Conservation (phyloP, 2,888 invertebrate genomes). For the Agonopterix alstromeriana region DNA sequence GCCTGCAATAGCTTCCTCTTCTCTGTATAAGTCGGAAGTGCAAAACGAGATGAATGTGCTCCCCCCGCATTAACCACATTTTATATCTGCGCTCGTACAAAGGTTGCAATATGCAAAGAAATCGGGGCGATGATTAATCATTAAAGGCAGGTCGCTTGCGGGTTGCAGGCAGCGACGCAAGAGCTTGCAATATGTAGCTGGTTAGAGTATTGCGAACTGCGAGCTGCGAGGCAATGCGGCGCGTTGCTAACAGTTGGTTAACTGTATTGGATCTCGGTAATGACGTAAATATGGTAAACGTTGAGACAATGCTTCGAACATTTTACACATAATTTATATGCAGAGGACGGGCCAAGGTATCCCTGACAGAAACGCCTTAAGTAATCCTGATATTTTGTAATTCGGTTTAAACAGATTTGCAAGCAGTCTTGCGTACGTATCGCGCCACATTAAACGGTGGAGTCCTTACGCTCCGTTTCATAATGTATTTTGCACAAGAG, state of each 20-base stretch:
- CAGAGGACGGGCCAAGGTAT: constrained; percentile 28
- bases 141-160: constrained; percentile 33
- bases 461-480: constrained; percentile 61
- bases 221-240: constrained; percentile 43
- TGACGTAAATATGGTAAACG: constrained; percentile 55
- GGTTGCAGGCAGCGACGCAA: constrained; percentile 51
- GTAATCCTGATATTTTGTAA: constrained; percentile 56
- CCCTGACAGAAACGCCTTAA: constrained; percentile 29
- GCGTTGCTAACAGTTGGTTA: constrained; percentile 62
- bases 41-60: constrained; percentile 39
- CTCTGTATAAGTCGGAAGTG: constrained; percentile 63
- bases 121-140: constrained; percentile 54
- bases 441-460: constrained; percentile 41
- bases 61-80: constrained; percentile 19
- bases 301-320: constrained; percentile 32
- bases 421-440: constrained; percentile 45
- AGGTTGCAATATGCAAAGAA: constrained; percentile 15
- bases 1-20: constrained; percentile 62
- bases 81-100: constrained; percentile 11
- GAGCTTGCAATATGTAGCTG: constrained; percentile 70
- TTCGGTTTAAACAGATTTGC: constrained; percentile 38
- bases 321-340: constrained; percentile 44
- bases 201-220: constrained; percentile 53
- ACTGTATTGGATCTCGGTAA: constrained; percentile 53
- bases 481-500: constrained; percentile 56